phyloP scores from a whole-genome alignment of 2,113 vertebrate genomes.

The Lampris megalopsis region DNA sequence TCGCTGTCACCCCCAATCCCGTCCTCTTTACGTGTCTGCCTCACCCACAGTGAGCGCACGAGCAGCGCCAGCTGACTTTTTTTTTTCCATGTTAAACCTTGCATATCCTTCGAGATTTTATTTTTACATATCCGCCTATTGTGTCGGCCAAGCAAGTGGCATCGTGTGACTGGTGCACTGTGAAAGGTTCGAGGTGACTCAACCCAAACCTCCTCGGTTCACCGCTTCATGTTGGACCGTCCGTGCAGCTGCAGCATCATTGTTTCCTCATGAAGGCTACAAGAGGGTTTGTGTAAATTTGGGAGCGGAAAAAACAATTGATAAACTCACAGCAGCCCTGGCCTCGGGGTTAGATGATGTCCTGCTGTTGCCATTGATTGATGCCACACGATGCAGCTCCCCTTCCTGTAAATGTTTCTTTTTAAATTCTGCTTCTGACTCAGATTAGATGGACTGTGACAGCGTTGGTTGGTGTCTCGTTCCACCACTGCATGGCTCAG shows the following conservation, averaged over 20 bases:
- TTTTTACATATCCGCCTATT: constrained; percentile 60
- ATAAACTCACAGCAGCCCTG: not conserved
- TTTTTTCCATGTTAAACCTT: constrained; percentile 49
- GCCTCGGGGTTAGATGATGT: constrained; percentile 44
- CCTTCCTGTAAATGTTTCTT: not conserved
- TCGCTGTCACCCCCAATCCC: constrained; percentile 36
- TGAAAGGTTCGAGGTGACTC: constrained; percentile 14
- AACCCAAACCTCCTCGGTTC: constrained; percentile 6
- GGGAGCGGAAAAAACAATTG: constrained; percentile 49
- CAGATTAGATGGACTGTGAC: too few relatives aligned
- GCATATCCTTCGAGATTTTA: constrained; percentile 51
- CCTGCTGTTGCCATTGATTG: constrained; percentile 31
- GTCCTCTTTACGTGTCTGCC: constrained; percentile 37
- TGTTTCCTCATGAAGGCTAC: constrained; percentile 30
- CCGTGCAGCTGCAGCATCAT: constrained; percentile 14
- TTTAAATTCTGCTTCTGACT: not conserved
- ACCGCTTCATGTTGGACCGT: constrained; percentile 2
- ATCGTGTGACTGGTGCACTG: constrained; percentile 2
- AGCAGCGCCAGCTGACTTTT: constrained; percentile 23
- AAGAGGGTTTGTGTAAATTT: constrained; percentile 17
- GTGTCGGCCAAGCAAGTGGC: constrained; percentile 35
- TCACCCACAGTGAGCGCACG: constrained; percentile 34
- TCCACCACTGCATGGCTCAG: too few relatives aligned
- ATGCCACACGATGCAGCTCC: constrained; percentile 1
- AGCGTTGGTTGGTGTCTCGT: too few relatives aligned